phyloP scores from a whole-genome alignment of 2,888 invertebrate species.

The Bombylius major region DNA sequence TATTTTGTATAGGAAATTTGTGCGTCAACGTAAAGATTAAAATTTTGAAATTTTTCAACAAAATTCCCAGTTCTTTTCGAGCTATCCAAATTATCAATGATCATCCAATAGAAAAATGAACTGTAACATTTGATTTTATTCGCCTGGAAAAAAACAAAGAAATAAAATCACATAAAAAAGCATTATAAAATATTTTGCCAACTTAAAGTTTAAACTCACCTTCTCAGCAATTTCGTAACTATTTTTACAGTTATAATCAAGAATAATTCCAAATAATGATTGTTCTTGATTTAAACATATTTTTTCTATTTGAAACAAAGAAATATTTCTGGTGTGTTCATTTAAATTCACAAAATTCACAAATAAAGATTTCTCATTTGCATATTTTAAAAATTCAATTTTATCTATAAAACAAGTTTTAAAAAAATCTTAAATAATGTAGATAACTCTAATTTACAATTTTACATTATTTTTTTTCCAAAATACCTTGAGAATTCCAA shows the following conservation, averaged over 20 bases:
- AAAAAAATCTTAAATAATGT: no score
- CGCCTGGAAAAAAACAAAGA: conserved; percentile 17
- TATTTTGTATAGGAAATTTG: conserved; percentile 22
- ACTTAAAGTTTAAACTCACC: conserved; percentile 15
- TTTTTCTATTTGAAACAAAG: conserved; percentile 14
- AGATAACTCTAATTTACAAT: no score
- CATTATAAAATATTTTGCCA: no score
- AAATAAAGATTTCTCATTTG: conserved; percentile 18
- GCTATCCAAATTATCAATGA: conserved; percentile 17
- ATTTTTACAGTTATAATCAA: conserved; percentile 24
- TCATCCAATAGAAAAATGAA: conserved; percentile 24
- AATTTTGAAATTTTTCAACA: conserved; percentile 16
- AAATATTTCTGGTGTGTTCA: neutral
- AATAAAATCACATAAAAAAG: no score
- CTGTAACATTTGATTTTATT: conserved; percentile 19
- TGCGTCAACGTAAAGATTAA: conserved; percentile 26
- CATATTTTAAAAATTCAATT: conserved; percentile 14
- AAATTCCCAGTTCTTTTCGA: conserved; percentile 15
- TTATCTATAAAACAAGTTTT: conserved; percentile 14
- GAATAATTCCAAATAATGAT: conserved; percentile 21
- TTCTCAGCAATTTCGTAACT: conserved; percentile 19
- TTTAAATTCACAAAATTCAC: conserved; percentile 9
- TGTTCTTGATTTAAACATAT: conserved; percentile 18
- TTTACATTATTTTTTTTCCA: neutral
- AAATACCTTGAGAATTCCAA: conserved; percentile 22